Percentiles rank a stretch among this genome's conserved stretches.
phyloP scores from a whole-genome alignment of 2,888 invertebrate genomes.

The Strigamia maritima region DNA sequence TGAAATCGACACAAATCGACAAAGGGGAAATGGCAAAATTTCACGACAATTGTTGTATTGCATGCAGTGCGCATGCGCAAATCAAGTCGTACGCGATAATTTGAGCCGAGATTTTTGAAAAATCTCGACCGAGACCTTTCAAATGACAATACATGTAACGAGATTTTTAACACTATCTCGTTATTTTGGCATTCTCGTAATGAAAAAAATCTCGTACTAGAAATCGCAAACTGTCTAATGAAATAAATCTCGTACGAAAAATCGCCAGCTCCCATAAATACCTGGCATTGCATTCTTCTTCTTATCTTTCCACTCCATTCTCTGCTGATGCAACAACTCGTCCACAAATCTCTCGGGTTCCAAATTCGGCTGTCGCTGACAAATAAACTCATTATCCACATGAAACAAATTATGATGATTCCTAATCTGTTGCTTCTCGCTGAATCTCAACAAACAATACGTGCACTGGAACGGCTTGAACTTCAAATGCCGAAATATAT shows the following conservation, averaged over 20 bases:
- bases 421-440: conserved; percentile 37
- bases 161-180: too few relatives aligned
- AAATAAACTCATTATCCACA: conserved; percentile 32
- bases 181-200: too few relatives aligned
- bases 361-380: conserved; percentile 28
- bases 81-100: too few relatives aligned
- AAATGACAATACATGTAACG: too few relatives aligned
- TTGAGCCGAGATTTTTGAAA: too few relatives aligned
- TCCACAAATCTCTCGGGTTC: conserved; percentile 36
- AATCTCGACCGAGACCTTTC: too few relatives aligned
- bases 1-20: too few relatives aligned
- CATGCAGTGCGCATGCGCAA: too few relatives aligned
- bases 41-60: too few relatives aligned
- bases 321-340: conserved; percentile 35
- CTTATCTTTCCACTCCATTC: conserved; percentile 37
- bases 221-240: too few relatives aligned
- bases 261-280: neutral
- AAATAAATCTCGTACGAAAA: neutral
- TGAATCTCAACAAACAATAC: conserved; percentile 21
- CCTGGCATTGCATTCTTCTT: conserved; percentile 31
- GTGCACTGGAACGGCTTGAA: conserved; percentile 38
- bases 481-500: conserved; percentile 39
- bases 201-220: too few relatives aligned
- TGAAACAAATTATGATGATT: conserved; percentile 36
- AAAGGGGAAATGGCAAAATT: too few relatives aligned